A percentile compares a stretch with the other conserved stretches of the same genome.
Conservation (phyloP, 2,888 invertebrate species). For the Dasysyrphus tricinctus region DNA sequence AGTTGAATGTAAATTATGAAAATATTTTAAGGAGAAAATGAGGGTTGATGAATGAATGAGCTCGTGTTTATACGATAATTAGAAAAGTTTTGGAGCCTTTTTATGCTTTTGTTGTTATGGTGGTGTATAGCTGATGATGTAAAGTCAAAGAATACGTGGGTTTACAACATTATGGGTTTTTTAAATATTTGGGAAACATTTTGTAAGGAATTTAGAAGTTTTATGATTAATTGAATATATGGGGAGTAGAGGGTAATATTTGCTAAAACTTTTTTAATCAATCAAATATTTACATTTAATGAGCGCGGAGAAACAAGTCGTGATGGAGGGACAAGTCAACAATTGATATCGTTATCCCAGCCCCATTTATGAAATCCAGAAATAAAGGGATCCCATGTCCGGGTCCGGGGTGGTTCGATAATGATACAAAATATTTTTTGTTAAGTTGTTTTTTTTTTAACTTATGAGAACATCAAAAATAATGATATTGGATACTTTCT, state of each 20-base stretch:
- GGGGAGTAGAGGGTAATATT: background rate
- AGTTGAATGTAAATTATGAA: constrained; percentile 17
- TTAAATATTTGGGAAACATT: background rate
- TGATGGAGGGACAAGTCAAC: background rate
- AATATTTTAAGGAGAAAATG: constrained; percentile 4
- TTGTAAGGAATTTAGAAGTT: constrained; percentile 10
- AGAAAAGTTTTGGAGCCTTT: constrained; percentile 14
- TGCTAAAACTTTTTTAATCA: constrained; percentile 25
- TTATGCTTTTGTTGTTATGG: background rate
- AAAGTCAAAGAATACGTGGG: background rate
- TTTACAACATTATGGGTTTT: background rate
- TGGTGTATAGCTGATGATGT: background rate
- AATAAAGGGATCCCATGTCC: too few relatives aligned
- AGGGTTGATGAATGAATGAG: background rate
- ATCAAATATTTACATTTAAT: constrained; percentile 22
- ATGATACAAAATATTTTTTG: too few relatives aligned
- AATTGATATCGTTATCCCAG: background rate
- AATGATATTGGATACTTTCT: too few relatives aligned
- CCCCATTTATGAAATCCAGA: background rate
- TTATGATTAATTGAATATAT: constrained; percentile 13
- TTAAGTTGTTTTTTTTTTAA: too few relatives aligned
- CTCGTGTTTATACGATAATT: constrained; percentile 30
- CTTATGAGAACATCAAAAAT: too few relatives aligned
- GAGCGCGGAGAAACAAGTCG: background rate
- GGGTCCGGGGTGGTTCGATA: too few relatives aligned